Percentiles rank a stretch among this genome's conserved stretches.
Conservation (phyloP, 2,888 invertebrate genomes). For the Andrena hattorfiana region DNA sequence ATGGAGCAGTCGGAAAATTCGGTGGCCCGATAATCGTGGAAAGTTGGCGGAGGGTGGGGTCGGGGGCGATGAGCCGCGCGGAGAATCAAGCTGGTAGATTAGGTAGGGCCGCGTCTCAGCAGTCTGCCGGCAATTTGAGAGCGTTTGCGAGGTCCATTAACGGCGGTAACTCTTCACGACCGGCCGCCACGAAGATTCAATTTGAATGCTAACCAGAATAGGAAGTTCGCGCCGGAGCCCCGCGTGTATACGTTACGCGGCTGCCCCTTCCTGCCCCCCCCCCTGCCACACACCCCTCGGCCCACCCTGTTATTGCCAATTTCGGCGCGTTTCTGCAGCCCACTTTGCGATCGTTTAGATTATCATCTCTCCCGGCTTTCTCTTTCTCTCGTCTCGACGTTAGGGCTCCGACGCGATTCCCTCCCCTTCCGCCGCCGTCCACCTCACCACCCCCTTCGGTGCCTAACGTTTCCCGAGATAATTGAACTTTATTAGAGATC, state of each 20-base stretch:
- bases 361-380: conserved; percentile 79
- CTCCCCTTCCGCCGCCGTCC: conserved; percentile 18
- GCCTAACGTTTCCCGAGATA: conserved; percentile 72
- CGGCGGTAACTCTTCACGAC: conserved; percentile 82
- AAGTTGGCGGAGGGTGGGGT: conserved; percentile 14
- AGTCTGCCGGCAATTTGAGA: conserved; percentile 80
- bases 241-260: conserved; percentile 69
- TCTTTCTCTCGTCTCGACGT: conserved; percentile 68
- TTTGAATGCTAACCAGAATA: conserved; percentile 84
- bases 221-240: conserved; percentile 80
- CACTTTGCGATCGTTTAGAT: conserved; percentile 84
- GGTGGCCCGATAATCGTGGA: conserved; percentile 21
- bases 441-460: conserved; percentile 41
- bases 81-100: conserved; percentile 73
- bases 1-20: conserved; percentile 7
- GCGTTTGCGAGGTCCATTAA: conserved; percentile 82
- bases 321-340: conserved; percentile 81
- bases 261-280: conserved; percentile 34
- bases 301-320: conserved; percentile 82
- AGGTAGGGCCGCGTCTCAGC: conserved; percentile 74
- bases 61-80: conserved; percentile 40
- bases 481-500: conserved; percentile 77
- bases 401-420: conserved; percentile 35
- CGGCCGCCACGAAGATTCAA: conserved; percentile 83
- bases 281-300: conserved; percentile 45